Evolutionary conservation across 2,797 vertebrate genomes (phyloP).

Genomic region (Bradypodion pumilum): DNA sequence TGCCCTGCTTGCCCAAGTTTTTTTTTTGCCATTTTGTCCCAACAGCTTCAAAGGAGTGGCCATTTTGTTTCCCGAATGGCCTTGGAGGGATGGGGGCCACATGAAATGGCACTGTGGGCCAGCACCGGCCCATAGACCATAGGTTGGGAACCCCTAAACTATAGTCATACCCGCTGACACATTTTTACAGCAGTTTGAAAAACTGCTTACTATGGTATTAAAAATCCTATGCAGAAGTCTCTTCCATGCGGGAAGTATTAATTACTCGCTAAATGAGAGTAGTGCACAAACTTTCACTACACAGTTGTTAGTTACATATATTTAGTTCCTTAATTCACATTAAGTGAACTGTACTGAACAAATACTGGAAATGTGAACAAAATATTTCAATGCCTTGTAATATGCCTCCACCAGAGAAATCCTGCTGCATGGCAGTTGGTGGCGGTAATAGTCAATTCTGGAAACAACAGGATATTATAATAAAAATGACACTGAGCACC

Average conservation of each 20-base stretch:
- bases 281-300: not conserved
- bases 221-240: constrained; percentile 25
- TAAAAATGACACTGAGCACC: constrained; percentile 5
- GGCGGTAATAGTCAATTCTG: constrained; percentile 32
- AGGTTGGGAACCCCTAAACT: too few relatives aligned
- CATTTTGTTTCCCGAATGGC: too few relatives aligned
- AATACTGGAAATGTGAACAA: constrained; percentile 29
- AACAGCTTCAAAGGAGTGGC: too few relatives aligned
- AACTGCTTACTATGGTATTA: not conserved
- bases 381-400: not conserved
- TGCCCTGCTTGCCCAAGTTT: too few relatives aligned
- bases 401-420: not conserved
- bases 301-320: constrained; percentile 4
- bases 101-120: too few relatives aligned
- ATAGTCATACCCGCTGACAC: not conserved
- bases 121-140: too few relatives aligned
- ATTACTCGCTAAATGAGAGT: constrained; percentile 23
- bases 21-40: too few relatives aligned
- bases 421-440: constrained; percentile 48
- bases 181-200: constrained; percentile 26
- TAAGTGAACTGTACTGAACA: constrained; percentile 32
- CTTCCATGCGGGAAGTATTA: constrained; percentile 31
- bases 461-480: constrained; percentile 29
- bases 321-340: constrained; percentile 38
- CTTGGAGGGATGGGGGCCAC: too few relatives aligned